These are phyloP conservation scores for Bathybates hornii DNA, from an alignment of 2,113 vertebrate species.

Conservation along the genomic window DNA sequence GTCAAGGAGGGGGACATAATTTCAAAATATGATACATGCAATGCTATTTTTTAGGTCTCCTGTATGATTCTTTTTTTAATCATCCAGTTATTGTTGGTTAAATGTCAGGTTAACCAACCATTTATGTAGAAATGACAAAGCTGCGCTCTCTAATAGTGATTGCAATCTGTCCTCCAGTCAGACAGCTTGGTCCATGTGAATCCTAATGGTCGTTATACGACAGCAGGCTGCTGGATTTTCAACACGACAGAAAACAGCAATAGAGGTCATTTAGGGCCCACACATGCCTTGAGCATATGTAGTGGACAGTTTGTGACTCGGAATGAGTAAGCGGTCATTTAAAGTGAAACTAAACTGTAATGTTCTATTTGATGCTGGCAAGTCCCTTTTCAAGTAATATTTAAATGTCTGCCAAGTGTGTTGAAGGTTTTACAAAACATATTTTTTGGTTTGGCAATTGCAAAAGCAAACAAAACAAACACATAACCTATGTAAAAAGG, in stretches of 20 bases:
- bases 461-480: neutral
- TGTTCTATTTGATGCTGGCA: neutral
- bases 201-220: constrained; percentile 31
- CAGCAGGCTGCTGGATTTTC: constrained; percentile 27
- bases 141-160: constrained; percentile 7
- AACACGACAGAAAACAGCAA: constrained; percentile 44
- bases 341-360: constrained; percentile 1
- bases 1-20: neutral
- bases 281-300: constrained; percentile 23
- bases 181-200: constrained; percentile 4
- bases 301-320: constrained; percentile 18
- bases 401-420: neutral
- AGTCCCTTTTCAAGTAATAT: neutral
- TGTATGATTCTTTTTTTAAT: neutral
- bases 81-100: constrained; percentile 18
- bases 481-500: neutral
- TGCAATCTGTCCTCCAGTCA: constrained; percentile 20
- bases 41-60: neutral
- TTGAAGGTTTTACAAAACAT: neutral
- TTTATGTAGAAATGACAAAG: constrained; percentile 3
- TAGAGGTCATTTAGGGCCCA: constrained; percentile 52
- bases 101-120: constrained; percentile 22
- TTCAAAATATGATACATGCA: neutral
- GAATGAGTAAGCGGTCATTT: constrained; percentile 38
- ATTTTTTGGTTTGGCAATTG: neutral